Conservation (phyloP, 2,888 invertebrate species). For the Marronus borbonicus region DNA sequence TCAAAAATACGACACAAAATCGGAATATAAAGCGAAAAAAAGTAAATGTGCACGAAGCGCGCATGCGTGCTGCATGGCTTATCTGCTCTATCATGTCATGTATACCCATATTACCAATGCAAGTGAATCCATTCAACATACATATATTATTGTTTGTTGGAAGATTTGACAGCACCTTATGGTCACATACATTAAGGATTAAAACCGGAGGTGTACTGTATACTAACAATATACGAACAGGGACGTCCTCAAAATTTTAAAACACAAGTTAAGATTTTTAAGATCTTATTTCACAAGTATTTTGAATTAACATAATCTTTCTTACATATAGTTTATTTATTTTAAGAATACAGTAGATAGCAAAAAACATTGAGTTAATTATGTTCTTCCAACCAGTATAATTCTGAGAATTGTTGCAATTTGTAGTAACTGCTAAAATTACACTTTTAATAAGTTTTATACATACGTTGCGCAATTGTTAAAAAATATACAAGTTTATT, state of each 20-base stretch:
- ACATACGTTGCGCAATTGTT: too few species aligned
- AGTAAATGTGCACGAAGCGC: conserved; percentile 56
- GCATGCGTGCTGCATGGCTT: conserved; percentile 60
- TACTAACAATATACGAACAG: conserved; percentile 53
- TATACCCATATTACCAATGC: conserved; percentile 59
- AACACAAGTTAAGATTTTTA: not conserved
- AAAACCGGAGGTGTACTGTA: conserved; percentile 56
- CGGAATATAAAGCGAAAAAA: conserved; percentile 40
- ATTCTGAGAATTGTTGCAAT: too few species aligned
- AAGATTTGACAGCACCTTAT: conserved; percentile 59
- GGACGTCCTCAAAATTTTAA: conserved; percentile 30
- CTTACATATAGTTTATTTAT: too few species aligned
- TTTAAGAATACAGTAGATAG: too few species aligned
- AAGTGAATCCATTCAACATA: conserved; percentile 57
- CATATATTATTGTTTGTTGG: conserved; percentile 58
- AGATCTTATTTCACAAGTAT: too few species aligned
- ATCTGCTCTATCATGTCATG: conserved; percentile 59
- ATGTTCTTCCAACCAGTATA: too few species aligned
- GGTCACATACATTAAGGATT: conserved; percentile 58
- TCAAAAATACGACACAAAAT: conserved; percentile 5
- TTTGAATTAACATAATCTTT: too few species aligned
- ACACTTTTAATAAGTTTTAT: too few species aligned
- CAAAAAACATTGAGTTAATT: too few species aligned
- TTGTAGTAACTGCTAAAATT: too few species aligned
- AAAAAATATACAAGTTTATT: too few species aligned